Conservation (phyloP, 2,113 vertebrate species). For the Catharus bicknelli region DNA sequence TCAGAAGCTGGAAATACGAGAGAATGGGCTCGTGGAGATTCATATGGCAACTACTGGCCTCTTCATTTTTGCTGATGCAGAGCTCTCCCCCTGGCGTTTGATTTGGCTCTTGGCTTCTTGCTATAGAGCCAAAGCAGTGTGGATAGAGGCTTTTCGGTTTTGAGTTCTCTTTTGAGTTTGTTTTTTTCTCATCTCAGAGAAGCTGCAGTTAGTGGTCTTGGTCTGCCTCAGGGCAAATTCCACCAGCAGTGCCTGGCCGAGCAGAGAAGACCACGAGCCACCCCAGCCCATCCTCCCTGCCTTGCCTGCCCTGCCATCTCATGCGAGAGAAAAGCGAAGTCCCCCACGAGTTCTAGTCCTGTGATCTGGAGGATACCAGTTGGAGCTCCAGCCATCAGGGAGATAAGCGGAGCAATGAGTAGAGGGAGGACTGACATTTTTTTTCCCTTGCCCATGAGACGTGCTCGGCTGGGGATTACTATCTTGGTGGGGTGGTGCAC, state of each 20-base stretch:
- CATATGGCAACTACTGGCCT: neutral
- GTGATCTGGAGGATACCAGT: rapidly evolving
- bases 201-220: neutral
- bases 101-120: neutral
- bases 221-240: neutral
- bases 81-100: neutral
- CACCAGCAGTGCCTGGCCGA: neutral
- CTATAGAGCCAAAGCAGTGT: neutral
- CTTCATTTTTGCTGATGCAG: neutral
- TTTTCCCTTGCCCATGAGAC: neutral
- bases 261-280: neutral
- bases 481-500: rapidly evolving
- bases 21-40: neutral
- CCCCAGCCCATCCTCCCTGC: too few relatives aligned
- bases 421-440: too few relatives aligned
- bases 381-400: neutral
- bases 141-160: neutral
- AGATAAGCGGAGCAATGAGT: neutral
- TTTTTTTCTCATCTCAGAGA: neutral
- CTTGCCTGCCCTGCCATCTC: neutral
- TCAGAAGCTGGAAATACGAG: neutral
- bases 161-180: neutral
- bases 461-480: rapidly evolving
- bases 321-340: neutral
- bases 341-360: neutral